Evolutionary conservation across 2,888 invertebrate species (phyloP).

Genomic region (Melieria crassipennis): DNA sequence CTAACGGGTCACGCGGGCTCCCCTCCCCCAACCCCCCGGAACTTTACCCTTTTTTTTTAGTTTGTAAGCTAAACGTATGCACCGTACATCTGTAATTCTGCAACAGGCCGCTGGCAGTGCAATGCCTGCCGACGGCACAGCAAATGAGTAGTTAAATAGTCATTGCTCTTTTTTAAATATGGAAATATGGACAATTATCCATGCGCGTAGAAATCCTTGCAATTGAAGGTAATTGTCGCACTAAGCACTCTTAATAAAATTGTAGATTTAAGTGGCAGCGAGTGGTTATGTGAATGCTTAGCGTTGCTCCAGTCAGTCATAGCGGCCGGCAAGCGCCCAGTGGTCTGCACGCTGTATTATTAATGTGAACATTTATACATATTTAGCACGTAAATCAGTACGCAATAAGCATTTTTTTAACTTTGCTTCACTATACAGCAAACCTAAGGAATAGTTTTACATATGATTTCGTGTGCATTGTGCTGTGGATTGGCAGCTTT

Average conservation of each 20-base stretch:
- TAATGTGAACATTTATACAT: too few relatives aligned
- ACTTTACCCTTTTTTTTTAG: neutral
- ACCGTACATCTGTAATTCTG: slow-evolving; percentile 27
- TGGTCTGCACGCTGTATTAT: too few relatives aligned
- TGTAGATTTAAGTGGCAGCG: neutral
- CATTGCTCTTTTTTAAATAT: slow-evolving; percentile 42
- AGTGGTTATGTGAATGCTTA: neutral
- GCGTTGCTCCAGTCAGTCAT: neutral
- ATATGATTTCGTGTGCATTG: too few relatives aligned
- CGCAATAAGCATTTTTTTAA: too few relatives aligned
- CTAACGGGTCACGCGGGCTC: too few relatives aligned
- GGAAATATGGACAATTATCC: slow-evolving; percentile 1
- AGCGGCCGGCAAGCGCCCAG: too few relatives aligned
- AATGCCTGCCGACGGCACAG: slow-evolving; percentile 29
- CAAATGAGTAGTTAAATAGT: slow-evolving; percentile 49
- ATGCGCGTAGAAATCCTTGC: slow-evolving; percentile 19
- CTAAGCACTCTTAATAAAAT: slow-evolving; percentile 8
- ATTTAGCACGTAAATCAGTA: too few relatives aligned
- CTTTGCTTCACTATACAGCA: too few relatives aligned
- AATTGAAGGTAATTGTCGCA: slow-evolving; percentile 6
- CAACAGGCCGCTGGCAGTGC: slow-evolving; percentile 31
- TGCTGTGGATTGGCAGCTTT: too few relatives aligned
- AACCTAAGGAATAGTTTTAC: too few relatives aligned
- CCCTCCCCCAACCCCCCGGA: too few relatives aligned
- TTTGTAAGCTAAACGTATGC: slow-evolving; percentile 16